These are phyloP conservation scores for Trimorus sp. DNA, from an alignment of 2,888 invertebrate genomes.

Conservation along the genomic window DNA sequence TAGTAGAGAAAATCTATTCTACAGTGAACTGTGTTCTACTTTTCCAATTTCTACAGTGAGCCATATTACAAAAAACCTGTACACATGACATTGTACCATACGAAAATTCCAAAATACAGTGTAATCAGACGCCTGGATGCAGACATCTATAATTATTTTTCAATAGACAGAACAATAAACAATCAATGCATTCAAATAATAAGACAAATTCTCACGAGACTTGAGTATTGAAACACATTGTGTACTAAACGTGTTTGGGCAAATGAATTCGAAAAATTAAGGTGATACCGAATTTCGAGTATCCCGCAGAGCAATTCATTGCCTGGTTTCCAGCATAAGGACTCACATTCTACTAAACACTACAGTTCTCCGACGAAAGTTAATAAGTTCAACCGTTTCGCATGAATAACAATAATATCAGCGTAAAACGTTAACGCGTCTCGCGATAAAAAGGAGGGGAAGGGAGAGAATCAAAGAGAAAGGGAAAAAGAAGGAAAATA, in stretches of 20 bases:
- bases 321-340: not conserved
- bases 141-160: slow-evolving; percentile 15
- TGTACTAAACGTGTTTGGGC: slow-evolving; percentile 7
- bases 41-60: slow-evolving; percentile 25
- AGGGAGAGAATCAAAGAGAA: too few species aligned
- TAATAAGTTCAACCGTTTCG: too few species aligned
- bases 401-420: too few species aligned
- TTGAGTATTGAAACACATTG: slow-evolving; percentile 20
- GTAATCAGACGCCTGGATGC: slow-evolving; percentile 7
- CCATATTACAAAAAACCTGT: slow-evolving; percentile 11
- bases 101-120: slow-evolving; percentile 15
- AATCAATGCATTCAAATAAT: slow-evolving; percentile 56
- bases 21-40: slow-evolving; percentile 34
- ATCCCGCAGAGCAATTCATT: slow-evolving; percentile 28
- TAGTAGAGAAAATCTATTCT: slow-evolving; percentile 24
- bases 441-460: too few species aligned
- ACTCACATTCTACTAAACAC: too few species aligned
- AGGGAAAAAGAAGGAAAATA: too few species aligned
- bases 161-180: slow-evolving; percentile 50
- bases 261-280: slow-evolving; percentile 9
- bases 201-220: slow-evolving; percentile 28
- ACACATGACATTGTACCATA: not conserved
- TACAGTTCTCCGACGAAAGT: too few species aligned
- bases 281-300: slow-evolving; percentile 24
- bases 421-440: too few species aligned